These are phyloP conservation scores for Artibeus lituratus DNA, from an alignment of 2,797 vertebrate species.

Conservation along the genomic window DNA sequence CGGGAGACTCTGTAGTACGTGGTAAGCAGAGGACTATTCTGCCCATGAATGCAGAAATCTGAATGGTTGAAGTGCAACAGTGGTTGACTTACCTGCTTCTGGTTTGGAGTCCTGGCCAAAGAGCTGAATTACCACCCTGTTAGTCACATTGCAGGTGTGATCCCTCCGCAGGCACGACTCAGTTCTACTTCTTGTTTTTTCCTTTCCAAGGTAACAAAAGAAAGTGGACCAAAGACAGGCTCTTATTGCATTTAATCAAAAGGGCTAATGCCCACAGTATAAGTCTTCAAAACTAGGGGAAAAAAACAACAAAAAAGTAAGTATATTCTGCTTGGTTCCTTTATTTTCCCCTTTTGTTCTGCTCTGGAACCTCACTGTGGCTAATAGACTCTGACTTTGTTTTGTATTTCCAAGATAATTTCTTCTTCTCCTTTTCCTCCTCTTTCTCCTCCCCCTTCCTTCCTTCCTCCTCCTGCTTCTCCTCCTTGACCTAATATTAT, in stretches of 20 bases:
- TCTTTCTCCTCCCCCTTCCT: neutral
- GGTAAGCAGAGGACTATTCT: neutral
- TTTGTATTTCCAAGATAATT: neutral
- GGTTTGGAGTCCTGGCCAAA: neutral
- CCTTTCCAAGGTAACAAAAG: neutral
- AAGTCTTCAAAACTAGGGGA: neutral
- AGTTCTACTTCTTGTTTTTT: neutral
- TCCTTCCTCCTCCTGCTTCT: no score
- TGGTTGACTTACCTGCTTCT: neutral
- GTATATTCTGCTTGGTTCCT: neutral
- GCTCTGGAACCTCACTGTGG: neutral
- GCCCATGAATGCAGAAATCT: neutral
- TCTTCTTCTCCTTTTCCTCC: neutral
- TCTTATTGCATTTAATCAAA: neutral
- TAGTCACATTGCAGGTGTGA: neutral
- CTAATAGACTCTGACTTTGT: neutral
- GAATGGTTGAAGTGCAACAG: neutral
- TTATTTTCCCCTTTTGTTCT: neutral
- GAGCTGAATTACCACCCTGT: neutral
- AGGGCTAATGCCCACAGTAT: neutral
- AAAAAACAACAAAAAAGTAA: neutral
- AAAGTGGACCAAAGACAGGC: neutral
- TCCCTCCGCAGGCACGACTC: neutral
- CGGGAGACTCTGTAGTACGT: neutral
- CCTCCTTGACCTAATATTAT: neutral